Conservation (phyloP, 2,888 invertebrate species). For the Aspidapion aeneum region DNA sequence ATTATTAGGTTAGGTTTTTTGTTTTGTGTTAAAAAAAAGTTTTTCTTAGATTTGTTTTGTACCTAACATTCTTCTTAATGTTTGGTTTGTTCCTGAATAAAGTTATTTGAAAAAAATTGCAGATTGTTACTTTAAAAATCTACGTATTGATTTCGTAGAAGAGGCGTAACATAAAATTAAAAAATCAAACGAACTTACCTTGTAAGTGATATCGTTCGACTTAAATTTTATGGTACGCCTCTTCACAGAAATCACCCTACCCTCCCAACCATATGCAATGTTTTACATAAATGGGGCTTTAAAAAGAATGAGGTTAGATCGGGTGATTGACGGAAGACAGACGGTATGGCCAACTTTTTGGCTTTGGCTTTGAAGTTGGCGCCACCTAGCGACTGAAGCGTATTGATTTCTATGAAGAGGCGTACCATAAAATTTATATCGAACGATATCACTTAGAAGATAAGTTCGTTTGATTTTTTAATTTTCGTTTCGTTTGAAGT, state of each 20-base stretch:
- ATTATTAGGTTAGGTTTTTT: too few relatives aligned
- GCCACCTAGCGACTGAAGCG: too few relatives aligned
- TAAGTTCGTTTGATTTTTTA: constrained; percentile 1
- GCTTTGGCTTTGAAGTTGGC: too few relatives aligned
- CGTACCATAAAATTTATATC: constrained; percentile 1
- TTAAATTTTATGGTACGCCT: constrained; percentile 1
- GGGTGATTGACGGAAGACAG: too few relatives aligned
- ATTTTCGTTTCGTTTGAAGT: too few relatives aligned
- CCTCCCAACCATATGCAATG: neutral
- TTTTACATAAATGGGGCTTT: neutral
- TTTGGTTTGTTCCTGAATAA: neutral
- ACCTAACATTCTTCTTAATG: neutral
- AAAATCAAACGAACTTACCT: constrained; percentile 2
- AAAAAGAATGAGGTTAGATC: neutral
- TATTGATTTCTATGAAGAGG: constrained; percentile 5
- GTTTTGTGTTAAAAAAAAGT: neutral
- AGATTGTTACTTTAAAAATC: neutral
- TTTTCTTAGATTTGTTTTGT: neutral
- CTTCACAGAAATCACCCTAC: constrained; percentile 3
- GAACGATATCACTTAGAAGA: too few relatives aligned
- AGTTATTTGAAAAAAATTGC: neutral
- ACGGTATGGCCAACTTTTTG: too few relatives aligned
- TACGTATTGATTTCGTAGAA: neutral
- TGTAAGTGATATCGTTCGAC: constrained; percentile 1
- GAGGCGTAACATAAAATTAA: neutral